Evolutionary conservation across 1,140 invertebrate species (phyloP).

Genomic region (Heliconius himera): DNA sequence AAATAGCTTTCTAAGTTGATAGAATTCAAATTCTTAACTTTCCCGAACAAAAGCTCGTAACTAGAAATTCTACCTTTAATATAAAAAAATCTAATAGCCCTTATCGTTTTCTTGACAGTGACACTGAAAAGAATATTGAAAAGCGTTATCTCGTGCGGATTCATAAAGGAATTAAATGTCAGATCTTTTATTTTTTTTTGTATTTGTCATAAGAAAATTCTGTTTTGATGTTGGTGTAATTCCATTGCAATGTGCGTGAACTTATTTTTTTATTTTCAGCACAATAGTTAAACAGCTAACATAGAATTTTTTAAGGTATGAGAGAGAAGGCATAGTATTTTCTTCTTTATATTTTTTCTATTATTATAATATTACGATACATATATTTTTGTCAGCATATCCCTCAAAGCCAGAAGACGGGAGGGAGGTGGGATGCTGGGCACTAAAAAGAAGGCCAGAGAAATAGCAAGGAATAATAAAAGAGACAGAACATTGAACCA

Average conservation of each 20-base stretch:
- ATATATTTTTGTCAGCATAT: too few species aligned
- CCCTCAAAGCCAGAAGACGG: too few species aligned
- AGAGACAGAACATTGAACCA: too few species aligned
- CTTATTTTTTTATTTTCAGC: neutral
- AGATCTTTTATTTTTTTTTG: neutral
- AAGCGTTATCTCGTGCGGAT: constrained; percentile 3
- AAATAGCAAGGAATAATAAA: too few species aligned
- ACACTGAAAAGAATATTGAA: constrained; percentile 6
- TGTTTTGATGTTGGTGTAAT: neutral
- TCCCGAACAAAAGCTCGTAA: neutral
- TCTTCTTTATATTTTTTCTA: neutral
- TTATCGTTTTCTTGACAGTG: constrained; percentile 14
- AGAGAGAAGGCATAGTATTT: neutral
- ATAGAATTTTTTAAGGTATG: neutral
- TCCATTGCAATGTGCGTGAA: neutral
- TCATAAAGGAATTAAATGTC: constrained; percentile 9
- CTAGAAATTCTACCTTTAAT: neutral
- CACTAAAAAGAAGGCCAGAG: too few species aligned
- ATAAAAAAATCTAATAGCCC: constrained; percentile 8
- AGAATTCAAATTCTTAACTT: neutral
- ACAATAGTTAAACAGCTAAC: too few species aligned
- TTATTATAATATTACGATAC: too few species aligned
- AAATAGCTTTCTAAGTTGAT: neutral
- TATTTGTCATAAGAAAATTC: neutral
- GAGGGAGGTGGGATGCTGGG: too few species aligned